These are phyloP conservation scores for Botrylloides violaceus DNA, from an alignment of 23 tunicate species.

Conservation along the genomic window DNA sequence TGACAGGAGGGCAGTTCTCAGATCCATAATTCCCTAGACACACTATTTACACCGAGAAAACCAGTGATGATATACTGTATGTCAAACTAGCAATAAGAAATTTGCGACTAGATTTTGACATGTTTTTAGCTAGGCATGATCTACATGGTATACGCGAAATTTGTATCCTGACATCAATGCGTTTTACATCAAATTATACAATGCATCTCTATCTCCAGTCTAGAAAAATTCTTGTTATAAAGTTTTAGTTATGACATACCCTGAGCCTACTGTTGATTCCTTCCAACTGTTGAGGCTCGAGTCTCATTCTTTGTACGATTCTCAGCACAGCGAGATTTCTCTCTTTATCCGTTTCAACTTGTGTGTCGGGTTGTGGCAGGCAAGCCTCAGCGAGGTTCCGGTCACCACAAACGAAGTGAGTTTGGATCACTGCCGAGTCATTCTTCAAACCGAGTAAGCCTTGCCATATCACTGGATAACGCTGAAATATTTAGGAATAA, in stretches of 20 bases:
- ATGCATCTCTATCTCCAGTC: too few relatives aligned
- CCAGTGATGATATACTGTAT: too few relatives aligned
- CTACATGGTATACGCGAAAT: too few relatives aligned
- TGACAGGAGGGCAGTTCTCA: too few relatives aligned
- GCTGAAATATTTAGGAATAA: conserved; percentile 49
- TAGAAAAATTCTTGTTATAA: too few relatives aligned
- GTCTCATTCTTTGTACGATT: conserved; percentile 69
- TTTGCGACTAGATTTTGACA: too few relatives aligned
- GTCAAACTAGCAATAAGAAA: too few relatives aligned
- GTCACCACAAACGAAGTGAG: conserved; percentile 79
- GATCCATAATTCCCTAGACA: too few relatives aligned
- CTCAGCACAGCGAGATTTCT: conserved; percentile 48
- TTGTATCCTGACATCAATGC: too few relatives aligned
- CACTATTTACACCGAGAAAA: too few relatives aligned
- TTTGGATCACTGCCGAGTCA: conserved; percentile 81
- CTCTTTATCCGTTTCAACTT: conserved; percentile 12
- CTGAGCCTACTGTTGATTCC: conserved; percentile 36
- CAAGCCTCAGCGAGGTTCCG: conserved; percentile 33
- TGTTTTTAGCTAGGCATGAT: too few relatives aligned
- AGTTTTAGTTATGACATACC: conserved; percentile 40
- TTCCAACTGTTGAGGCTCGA: conserved; percentile 54
- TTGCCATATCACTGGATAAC: conserved; percentile 98
- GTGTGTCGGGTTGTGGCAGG: conserved; percentile 36
- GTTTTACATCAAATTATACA: too few relatives aligned
- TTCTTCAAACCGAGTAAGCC: conserved; percentile 67